Evolutionary conservation across 2,113 vertebrate species (phyloP).

Genomic region (Hipposideros armiger): DNA sequence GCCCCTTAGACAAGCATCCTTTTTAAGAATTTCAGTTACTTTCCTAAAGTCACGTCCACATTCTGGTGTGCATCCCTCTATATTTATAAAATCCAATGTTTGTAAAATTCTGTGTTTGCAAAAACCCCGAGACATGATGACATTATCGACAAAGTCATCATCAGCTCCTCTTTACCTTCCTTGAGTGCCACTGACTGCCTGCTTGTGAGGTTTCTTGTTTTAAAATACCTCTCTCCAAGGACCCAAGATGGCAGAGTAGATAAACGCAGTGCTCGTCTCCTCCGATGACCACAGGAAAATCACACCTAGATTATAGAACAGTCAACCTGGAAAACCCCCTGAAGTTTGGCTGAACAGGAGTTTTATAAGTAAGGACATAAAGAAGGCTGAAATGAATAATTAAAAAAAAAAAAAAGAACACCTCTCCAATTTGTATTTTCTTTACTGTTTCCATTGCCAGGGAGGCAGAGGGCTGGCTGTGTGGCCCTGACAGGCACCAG

Average conservation of each 20-base stretch:
- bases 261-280: too few relatives aligned
- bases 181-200: not conserved
- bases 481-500: not conserved
- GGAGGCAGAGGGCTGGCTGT: not conserved
- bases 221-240: not conserved
- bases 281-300: too few relatives aligned
- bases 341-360: too few relatives aligned
- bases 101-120: not conserved
- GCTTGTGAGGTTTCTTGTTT: not conserved
- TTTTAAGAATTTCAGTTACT: not conserved
- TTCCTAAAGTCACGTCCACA: not conserved
- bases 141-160: not conserved
- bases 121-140: not conserved
- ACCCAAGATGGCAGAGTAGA: too few relatives aligned
- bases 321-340: too few relatives aligned
- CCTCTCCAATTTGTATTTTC: not conserved
- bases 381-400: too few relatives aligned
- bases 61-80: not conserved
- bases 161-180: not conserved
- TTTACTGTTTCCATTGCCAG: not conserved
- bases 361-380: too few relatives aligned
- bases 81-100: not conserved
- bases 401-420: too few relatives aligned
- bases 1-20: not conserved
- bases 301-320: too few relatives aligned